Base-by-base conservation (phyloP, 2,888 invertebrate species). In the Drosophila rellima region DNA sequence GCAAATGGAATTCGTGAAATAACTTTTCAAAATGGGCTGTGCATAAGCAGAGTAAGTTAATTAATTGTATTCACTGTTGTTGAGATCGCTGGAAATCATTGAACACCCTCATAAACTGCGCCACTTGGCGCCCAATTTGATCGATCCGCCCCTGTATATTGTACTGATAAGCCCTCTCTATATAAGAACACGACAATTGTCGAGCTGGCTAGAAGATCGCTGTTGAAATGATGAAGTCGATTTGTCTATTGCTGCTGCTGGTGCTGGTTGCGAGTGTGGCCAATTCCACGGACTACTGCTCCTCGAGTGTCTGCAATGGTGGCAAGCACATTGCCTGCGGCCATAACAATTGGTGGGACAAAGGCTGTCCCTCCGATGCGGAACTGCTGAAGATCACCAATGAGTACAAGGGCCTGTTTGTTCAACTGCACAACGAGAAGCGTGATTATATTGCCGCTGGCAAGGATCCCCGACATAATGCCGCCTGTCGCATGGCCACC, bases 241-340 rank as follows among this genome's bases (percentile, higher is more conserved):
- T 50, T 18, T 51, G 29, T 35, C 13, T 13, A 18, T 18, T 26
- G 29, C 26, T 56, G 29, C 26, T 56, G 26, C 18, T 31, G 0
- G 17, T 56, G 17, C 26, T 23, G 0, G 23, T 23, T 0, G 7
- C 62, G 42, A 55, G 51, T 2, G 29, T 62, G 8, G 31, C 33
- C n/a, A 54, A 37, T 57, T 66, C 61, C 65, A 78, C 81, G 40
- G 70, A 80, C 45, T 79, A 79, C 39, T 79, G 78, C 31, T 62
- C 65, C 29, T 48, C 23, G 54, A 56, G 56, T 23, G 18, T 70
- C 20, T 79, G 78, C 60, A 40, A 26, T n/a, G 67, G 65, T 1
- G 70, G 62, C 18, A 42, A 35, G 11, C 80, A 79, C 39, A 79
- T 79, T 45, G 78, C 70, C 20, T 80, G 80, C 26, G 70, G 69